phyloP scores from a whole-genome alignment of 2,113 vertebrate species.

The Chloropsis cyanopogon region DNA sequence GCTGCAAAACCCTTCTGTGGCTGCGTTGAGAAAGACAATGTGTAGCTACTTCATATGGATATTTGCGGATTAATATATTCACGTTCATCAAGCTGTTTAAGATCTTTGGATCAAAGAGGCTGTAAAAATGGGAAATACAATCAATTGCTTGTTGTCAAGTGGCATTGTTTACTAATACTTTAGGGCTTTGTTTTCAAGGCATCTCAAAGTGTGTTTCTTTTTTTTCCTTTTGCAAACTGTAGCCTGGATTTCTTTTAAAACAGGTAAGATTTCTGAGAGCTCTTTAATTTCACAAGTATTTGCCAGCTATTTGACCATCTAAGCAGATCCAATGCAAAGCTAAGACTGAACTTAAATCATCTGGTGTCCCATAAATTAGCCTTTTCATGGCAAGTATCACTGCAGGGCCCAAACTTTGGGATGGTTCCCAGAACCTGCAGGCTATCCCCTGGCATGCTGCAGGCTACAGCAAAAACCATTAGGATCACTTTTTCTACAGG shows the following conservation, averaged over 20 bases:
- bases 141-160: constrained; percentile 6
- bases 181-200: constrained; percentile 42
- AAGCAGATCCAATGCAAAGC: neutral
- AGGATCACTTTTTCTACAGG: neutral
- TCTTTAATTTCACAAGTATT: neutral
- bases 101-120: neutral
- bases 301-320: neutral
- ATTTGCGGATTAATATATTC: neutral
- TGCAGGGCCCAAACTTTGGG: neutral
- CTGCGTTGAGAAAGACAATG: neutral
- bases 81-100: neutral
- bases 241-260: constrained; percentile 64
- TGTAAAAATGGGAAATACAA: constrained; percentile 6
- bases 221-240: constrained; percentile 40
- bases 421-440: neutral
- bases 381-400: neutral
- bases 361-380: neutral
- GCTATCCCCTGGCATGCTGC: neutral
- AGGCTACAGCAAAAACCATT: neutral
- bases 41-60: neutral
- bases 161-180: constrained; percentile 15
- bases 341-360: neutral
- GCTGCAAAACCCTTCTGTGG: neutral
- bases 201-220: constrained; percentile 46
- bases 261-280: constrained; percentile 35